A percentile compares a stretch with the other conserved stretches of the same genome.
Evolutionary conservation across 2,888 invertebrate genomes (phyloP).

Genomic region (Polydrusus tereticollis): DNA sequence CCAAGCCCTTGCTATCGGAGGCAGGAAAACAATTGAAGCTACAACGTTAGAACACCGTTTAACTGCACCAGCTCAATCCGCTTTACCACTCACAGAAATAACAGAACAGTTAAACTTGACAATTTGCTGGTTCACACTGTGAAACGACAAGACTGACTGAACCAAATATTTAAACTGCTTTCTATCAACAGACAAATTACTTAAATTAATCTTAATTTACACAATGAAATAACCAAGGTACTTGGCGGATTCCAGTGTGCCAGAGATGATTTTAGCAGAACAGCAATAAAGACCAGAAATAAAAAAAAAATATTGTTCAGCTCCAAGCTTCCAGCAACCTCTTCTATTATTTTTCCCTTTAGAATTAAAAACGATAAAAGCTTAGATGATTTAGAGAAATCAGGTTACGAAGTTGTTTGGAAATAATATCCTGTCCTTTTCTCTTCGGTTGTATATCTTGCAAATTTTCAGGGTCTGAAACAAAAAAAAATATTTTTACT

Average conservation of each 20-base stretch:
- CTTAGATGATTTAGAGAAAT: background rate
- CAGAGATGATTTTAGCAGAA: background rate
- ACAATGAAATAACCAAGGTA: constrained; percentile 53
- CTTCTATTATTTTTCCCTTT: too few species aligned
- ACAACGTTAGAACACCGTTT: constrained; percentile 28
- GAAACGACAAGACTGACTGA: constrained; percentile 51
- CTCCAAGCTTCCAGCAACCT: too few species aligned
- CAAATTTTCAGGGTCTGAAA: constrained; percentile 62
- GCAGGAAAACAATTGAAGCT: background rate
- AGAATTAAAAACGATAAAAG: background rate
- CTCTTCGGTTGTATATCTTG: constrained; percentile 51
- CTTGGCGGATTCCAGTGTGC: constrained; percentile 39
- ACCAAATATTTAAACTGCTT: constrained; percentile 38
- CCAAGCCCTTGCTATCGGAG: background rate
- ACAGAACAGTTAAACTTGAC: constrained; percentile 13
- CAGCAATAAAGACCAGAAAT: background rate
- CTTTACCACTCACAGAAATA: background rate
- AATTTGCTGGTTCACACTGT: constrained; percentile 15
- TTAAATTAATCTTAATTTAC: constrained; percentile 64
- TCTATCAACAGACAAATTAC: constrained; percentile 58
- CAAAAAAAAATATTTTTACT: constrained; percentile 36
- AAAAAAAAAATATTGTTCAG: background rate
- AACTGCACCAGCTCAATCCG: constrained; percentile 1
- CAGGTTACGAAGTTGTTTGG: background rate
- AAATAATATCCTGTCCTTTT: too few species aligned